These are phyloP conservation scores for Leucoma salicis DNA, from an alignment of 2,888 invertebrate genomes.

Conservation along the genomic window DNA sequence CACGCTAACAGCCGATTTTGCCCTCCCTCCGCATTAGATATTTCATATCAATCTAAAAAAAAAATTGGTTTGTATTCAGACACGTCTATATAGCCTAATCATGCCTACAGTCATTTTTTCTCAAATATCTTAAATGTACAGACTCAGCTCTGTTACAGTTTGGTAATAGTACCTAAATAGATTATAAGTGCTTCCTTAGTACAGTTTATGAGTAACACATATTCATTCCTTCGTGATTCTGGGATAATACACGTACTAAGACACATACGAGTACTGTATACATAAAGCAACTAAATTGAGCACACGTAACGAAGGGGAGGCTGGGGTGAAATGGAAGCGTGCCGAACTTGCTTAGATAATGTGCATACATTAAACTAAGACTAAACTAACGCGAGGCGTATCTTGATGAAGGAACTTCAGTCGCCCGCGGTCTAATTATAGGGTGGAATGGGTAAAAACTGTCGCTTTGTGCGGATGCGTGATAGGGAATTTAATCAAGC, in stretches of 20 bases:
- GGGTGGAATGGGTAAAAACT: constrained; percentile 52
- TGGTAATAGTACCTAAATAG: no score
- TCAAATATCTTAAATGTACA: no score
- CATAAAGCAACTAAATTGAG: constrained; percentile 55
- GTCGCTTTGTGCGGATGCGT: constrained; percentile 27
- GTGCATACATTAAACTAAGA: constrained; percentile 81
- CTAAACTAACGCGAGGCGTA: constrained; percentile 73
- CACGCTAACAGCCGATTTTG: no score
- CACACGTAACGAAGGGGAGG: constrained; percentile 51
- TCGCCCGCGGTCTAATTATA: constrained; percentile 72
- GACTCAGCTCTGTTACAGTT: no score
- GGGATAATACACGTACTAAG: not conserved
- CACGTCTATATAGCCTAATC: no score
- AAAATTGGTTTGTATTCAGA: no score
- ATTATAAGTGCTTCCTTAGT: no score
- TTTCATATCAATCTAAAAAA: no score
- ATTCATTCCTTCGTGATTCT: constrained; percentile 1
- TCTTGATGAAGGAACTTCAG: constrained; percentile 78
- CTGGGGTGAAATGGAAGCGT: constrained; percentile 42
- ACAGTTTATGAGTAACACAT: no score
- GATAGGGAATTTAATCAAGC: constrained; percentile 40
- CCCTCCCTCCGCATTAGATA: no score
- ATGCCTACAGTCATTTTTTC: no score
- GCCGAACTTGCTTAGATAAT: constrained; percentile 79
- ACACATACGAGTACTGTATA: constrained; percentile 11